Conservation (phyloP, 2,888 invertebrate genomes). For the Xylocampa areola region DNA sequence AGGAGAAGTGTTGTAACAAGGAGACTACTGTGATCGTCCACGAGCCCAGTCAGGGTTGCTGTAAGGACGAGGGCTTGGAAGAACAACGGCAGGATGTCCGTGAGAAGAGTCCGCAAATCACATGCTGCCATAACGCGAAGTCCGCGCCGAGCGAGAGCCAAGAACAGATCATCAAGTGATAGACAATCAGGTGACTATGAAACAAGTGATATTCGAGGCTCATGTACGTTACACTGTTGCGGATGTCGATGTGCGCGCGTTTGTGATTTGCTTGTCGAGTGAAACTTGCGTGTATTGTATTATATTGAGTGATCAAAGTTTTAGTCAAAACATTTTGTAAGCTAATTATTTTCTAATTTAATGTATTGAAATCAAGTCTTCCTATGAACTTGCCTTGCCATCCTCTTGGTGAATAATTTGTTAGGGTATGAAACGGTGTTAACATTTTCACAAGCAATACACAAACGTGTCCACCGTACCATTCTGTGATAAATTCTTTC, state of each 20-base stretch:
- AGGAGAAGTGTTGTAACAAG: slow-evolving; percentile 66
- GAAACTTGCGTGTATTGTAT: not conserved
- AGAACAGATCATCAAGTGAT: slow-evolving; percentile 77
- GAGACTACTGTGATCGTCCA: slow-evolving; percentile 58
- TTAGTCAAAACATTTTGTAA: not conserved
- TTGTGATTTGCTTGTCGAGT: slow-evolving; percentile 14
- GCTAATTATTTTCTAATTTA: not conserved
- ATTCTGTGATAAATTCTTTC: slow-evolving; percentile 49
- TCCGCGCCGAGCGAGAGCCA: slow-evolving; percentile 77
- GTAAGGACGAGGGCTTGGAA: slow-evolving; percentile 56
- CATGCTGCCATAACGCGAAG: slow-evolving; percentile 77
- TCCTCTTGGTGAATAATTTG: slow-evolving; percentile 1
- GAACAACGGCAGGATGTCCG: slow-evolving; percentile 60
- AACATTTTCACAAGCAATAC: slow-evolving; percentile 11
- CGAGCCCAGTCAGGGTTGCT: slow-evolving; percentile 57
- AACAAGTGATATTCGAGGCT: slow-evolving; percentile 33
- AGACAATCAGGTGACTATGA: not conserved
- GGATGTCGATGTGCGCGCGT: slow-evolving; percentile 35
- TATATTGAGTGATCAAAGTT: no score
- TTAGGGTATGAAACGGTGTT: slow-evolving; percentile 1
- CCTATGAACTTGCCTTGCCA: slow-evolving; percentile 15
- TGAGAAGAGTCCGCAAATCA: slow-evolving; percentile 80
- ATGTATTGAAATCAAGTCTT: slow-evolving; percentile 13
- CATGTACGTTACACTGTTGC: slow-evolving; percentile 34
- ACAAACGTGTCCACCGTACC: slow-evolving; percentile 25